Conservation (phyloP, 2,797 vertebrate genomes). For the Oryzias dopingdopingensis region DNA sequence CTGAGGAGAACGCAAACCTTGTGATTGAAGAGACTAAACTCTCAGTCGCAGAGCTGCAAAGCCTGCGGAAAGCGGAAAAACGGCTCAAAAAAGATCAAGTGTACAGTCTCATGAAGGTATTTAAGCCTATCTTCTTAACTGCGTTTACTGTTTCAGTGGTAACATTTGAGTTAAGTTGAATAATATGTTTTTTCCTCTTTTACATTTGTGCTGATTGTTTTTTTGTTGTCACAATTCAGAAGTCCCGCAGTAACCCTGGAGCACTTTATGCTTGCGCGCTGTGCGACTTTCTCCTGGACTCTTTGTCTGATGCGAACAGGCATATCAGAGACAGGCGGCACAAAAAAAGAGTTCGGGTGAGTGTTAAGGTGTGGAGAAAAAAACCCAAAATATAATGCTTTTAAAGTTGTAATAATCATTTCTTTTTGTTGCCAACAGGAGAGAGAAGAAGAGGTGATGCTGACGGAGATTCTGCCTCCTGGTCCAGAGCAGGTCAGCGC, state of each 20-base stretch:
- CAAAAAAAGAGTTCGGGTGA: conserved; percentile 87
- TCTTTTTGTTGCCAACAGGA: conserved; percentile 70
- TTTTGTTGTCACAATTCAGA: conserved; percentile 61
- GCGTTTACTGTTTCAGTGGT: neutral
- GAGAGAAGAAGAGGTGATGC: conserved; percentile 84
- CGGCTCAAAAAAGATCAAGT: conserved; percentile 82
- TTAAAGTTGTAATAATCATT: neutral
- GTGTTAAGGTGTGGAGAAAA: neutral
- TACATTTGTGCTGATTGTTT: neutral
- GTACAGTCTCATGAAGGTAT: conserved; percentile 84
- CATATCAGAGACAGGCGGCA: conserved; percentile 92
- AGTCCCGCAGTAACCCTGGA: conserved; percentile 79
- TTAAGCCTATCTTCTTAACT: neutral
- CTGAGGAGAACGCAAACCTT: conserved; percentile 73
- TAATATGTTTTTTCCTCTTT: neutral
- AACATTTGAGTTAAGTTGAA: neutral
- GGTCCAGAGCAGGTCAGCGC: conserved; percentile 80
- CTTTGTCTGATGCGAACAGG: conserved; percentile 83
- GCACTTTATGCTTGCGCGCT: conserved; percentile 85
- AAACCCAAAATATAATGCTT: neutral
- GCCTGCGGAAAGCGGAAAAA: conserved; percentile 81
- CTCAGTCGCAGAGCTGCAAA: conserved; percentile 79
- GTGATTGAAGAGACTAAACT: conserved; percentile 81
- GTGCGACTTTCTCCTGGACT: conserved; percentile 87
- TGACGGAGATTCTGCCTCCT: conserved; percentile 85